Conservation (phyloP, 2,797 vertebrate genomes). For the Crenichthys baileyi region DNA sequence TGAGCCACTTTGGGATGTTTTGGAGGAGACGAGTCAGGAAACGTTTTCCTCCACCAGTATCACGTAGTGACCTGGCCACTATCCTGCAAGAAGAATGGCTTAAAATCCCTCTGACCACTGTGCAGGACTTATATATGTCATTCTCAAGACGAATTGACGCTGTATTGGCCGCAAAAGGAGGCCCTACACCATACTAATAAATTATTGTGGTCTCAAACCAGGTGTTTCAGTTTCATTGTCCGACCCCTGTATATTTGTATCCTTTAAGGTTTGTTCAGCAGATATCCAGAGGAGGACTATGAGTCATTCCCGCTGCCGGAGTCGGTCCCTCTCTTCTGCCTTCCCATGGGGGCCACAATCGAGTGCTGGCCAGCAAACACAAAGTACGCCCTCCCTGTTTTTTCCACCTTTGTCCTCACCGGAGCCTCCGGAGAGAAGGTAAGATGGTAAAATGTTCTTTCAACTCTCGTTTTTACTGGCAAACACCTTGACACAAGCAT, state of each 20-base stretch:
- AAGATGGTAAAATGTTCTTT: constrained; percentile 22
- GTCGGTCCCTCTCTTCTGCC: constrained; percentile 95
- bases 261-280: constrained; percentile 88
- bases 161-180: too few species aligned
- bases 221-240: too few species aligned
- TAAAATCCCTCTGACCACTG: too few species aligned
- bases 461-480: neutral
- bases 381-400: constrained; percentile 94
- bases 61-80: too few species aligned
- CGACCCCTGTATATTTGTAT: neutral
- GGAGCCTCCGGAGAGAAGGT: constrained; percentile 96
- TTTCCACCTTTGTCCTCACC: constrained; percentile 95
- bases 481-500: constrained; percentile 18
- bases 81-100: too few species aligned
- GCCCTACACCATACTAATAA: too few species aligned
- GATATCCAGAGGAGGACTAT: constrained; percentile 94
- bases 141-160: too few species aligned
- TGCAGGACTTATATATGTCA: too few species aligned
- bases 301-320: constrained; percentile 94
- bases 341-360: constrained; percentile 95
- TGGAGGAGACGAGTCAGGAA: too few species aligned
- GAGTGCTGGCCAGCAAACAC: constrained; percentile 93
- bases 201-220: too few species aligned
- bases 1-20: too few species aligned
- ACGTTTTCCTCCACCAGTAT: too few species aligned